Base-by-base conservation (phyloP, 2,113 vertebrate genomes). In the Phycodurus eques region DNA sequence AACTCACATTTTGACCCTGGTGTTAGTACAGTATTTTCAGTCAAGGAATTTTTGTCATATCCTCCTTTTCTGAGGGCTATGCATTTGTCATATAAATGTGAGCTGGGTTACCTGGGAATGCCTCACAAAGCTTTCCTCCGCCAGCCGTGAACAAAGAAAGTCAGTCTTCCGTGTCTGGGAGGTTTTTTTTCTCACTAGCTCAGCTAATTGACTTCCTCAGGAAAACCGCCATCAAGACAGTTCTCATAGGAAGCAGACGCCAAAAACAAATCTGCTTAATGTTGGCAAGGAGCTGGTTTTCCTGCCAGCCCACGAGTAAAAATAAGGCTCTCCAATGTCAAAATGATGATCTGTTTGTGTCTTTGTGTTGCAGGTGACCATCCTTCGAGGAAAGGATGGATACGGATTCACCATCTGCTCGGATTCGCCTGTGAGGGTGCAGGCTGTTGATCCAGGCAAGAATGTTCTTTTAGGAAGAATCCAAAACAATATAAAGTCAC, bases 381-480 rank as follows among this genome's bases (percentile, higher is more conserved):
- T 98, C 85, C 94, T 93, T 73, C 94, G 96, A 88, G 96, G 96
- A 79, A 95, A 91, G 31, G 94, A 97, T 62, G 96, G 96, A 71
- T 98, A 95, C 73, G 96, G 96, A 81, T 98, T 98, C 91, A 98
- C 96, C 44, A 98, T 98, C 93, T 98, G 95, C 94, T 98, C 95
- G 0, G 96, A 98, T 83, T 95, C 97, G 73, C 96, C 97, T 0
- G 96, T 98, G 72, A 95, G 95, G 47, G 96, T 98, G 59, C 96
- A 98, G 90, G 96, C 94, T 0, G 96, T 98, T 66, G 96, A 98
- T 90, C 95, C 96, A 0, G 96, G 96, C 93, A 91, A 94, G 85
- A 46, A 66, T 66, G 6, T 46, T 63, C 8, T 43, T 63, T 56
- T 56, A n/a, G 10, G 8, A 10, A n/a, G 59, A 17, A 43, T 33